A percentile compares a stretch with the other conserved stretches of the same genome.
phyloP scores from a whole-genome alignment of 1,140 invertebrate genomes.

The Pogonognathellus flavescens region DNA sequence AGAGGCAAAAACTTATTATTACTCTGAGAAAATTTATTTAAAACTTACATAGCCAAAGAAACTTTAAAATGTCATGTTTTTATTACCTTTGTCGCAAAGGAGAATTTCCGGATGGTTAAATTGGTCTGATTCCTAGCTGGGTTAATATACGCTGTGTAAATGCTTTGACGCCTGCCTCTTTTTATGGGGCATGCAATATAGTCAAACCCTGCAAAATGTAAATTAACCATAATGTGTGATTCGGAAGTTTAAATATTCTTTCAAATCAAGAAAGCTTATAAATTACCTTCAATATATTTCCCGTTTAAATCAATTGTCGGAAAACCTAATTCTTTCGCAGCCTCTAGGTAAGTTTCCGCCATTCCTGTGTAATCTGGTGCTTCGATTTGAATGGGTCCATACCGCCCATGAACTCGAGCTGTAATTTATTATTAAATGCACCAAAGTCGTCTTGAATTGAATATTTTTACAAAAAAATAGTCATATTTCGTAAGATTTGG shows the following conservation, averaged over 20 bases:
- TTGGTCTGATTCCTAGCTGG: background rate
- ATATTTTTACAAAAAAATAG: background rate
- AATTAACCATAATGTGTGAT: too few relatives aligned
- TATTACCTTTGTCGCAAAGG: background rate
- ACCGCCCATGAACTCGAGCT: background rate
- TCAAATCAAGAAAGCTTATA: background rate
- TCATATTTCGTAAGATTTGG: background rate
- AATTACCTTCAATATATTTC: background rate
- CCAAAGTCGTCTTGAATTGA: background rate
- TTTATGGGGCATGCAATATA: slow-evolving; percentile 46
- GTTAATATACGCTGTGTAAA: background rate
- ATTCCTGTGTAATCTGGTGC: background rate
- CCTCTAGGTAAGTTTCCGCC: background rate
- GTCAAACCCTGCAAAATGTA: slow-evolving; percentile 60
- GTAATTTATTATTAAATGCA: background rate
- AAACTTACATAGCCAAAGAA: too few relatives aligned
- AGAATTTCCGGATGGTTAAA: too few relatives aligned
- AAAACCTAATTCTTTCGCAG: background rate
- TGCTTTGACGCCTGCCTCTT: slow-evolving; percentile 23
- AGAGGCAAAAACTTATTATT: too few relatives aligned
- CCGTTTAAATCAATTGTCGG: background rate
- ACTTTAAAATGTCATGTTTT: too few relatives aligned
- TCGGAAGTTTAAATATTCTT: too few relatives aligned
- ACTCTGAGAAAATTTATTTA: too few relatives aligned
- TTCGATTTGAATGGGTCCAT: background rate